phyloP scores from a whole-genome alignment of 1,140 invertebrate genomes.

The Drosophila willistoni region DNA sequence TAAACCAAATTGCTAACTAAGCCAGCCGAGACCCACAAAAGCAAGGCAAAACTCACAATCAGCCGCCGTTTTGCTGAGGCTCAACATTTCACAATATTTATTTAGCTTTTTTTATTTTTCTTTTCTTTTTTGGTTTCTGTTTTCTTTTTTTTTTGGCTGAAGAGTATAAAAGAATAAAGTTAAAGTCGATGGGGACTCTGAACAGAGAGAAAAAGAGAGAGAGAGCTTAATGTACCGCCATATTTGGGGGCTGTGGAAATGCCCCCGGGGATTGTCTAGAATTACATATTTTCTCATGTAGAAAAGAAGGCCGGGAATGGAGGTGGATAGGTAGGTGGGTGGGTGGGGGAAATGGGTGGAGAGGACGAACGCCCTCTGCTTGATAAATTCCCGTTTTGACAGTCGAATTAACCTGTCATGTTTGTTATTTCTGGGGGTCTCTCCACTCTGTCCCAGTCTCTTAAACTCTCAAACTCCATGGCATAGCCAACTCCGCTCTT shows the following conservation, averaged over 20 bases:
- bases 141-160: too few relatives aligned
- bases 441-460: background rate
- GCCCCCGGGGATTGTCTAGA: conserved; percentile 12
- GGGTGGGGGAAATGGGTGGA: conserved; percentile 1
- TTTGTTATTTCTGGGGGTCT: conserved; percentile 20
- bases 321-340: background rate
- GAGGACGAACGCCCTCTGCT: conserved; percentile 16
- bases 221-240: conserved; percentile 17
- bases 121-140: too few relatives aligned
- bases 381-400: conserved; percentile 65
- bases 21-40: conserved; percentile 17
- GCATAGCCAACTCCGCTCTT: background rate
- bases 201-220: background rate
- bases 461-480: background rate
- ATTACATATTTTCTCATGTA: conserved; percentile 14
- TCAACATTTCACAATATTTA: conserved; percentile 23
- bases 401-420: conserved; percentile 67
- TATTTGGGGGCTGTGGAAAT: conserved; percentile 4
- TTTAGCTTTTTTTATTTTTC: background rate
- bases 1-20: conserved; percentile 23
- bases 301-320: background rate
- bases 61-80: conserved; percentile 16
- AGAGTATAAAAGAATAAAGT: conserved; percentile 21
- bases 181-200: conserved; percentile 15
- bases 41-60: conserved; percentile 16